These are phyloP conservation scores for Sisyra terminalis DNA, from an alignment of 2,888 invertebrate species.

Conservation along the genomic window DNA sequence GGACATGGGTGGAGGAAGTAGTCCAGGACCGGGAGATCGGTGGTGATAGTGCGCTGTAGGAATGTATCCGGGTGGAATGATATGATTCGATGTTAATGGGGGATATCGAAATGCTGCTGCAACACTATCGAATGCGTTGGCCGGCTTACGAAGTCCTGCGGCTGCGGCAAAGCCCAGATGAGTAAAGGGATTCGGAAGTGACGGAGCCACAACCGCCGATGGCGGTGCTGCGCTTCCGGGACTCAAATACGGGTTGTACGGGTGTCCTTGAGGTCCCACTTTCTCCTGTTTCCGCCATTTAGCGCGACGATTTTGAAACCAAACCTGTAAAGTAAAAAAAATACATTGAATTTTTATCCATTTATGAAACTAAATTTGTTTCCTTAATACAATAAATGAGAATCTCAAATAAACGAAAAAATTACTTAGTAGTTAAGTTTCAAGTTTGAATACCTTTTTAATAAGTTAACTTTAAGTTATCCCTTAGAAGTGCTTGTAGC, in stretches of 20 bases:
- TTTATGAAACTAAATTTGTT: too few species aligned
- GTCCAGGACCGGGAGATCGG: constrained; percentile 33
- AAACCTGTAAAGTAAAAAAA: constrained; percentile 49
- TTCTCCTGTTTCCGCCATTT: constrained; percentile 91
- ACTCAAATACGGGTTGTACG: constrained; percentile 71
- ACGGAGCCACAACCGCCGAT: constrained; percentile 46
- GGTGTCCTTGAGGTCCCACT: constrained; percentile 79
- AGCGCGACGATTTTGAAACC: constrained; percentile 85
- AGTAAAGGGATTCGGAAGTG: constrained; percentile 66
- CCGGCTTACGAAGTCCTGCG: constrained; percentile 33
- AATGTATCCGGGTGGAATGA: constrained; percentile 39
- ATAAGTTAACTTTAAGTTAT: too few species aligned
- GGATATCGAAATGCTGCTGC: constrained; percentile 58
- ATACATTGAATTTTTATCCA: too few species aligned
- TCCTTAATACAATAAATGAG: too few species aligned
- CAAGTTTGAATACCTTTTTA: too few species aligned
- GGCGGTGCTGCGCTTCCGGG: constrained; percentile 43
- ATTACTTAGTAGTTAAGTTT: too few species aligned
- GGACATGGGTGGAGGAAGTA: constrained; percentile 44
- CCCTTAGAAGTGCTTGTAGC: too few species aligned
- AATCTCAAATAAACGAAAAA: too few species aligned
- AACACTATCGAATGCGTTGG: constrained; percentile 42
- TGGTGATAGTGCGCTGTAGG: constrained; percentile 32
- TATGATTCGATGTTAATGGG: constrained; percentile 32
- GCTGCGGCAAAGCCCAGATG: constrained; percentile 50